Conservation (phyloP, 2,888 invertebrate species). For the Oligia latruncula region DNA sequence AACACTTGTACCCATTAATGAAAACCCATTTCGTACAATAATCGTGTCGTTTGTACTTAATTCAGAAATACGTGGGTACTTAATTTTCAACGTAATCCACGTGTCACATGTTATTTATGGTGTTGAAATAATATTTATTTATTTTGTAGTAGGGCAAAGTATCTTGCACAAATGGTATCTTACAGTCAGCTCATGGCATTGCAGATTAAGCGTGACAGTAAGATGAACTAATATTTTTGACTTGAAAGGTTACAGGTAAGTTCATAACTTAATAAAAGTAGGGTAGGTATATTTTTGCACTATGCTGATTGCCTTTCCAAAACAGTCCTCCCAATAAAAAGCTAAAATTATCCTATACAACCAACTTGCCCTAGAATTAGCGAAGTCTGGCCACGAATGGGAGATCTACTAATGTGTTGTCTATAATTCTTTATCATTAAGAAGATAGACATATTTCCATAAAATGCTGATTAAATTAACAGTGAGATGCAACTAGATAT, state of each 20-base stretch:
- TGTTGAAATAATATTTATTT: constrained; percentile 36
- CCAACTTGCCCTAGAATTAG: background rate
- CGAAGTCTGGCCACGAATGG: background rate
- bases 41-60: constrained; percentile 70
- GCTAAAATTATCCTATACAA: background rate
- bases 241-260: background rate
- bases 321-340: background rate
- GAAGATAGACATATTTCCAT: background rate
- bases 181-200: background rate
- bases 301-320: background rate
- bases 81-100: constrained; percentile 61
- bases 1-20: constrained; percentile 78
- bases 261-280: background rate
- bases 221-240: background rate
- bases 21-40: constrained; percentile 73
- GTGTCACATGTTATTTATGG: constrained; percentile 56
- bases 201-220: background rate
- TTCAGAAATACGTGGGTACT: constrained; percentile 67
- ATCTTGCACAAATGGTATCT: background rate
- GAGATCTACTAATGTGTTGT: background rate
- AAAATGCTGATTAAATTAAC: background rate
- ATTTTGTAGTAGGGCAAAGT: constrained; percentile 8
- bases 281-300: background rate
- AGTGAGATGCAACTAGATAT: background rate
- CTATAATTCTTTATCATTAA: background rate